Conservation (phyloP, 2,888 invertebrate species). For the Alloplasta piceator region DNA sequence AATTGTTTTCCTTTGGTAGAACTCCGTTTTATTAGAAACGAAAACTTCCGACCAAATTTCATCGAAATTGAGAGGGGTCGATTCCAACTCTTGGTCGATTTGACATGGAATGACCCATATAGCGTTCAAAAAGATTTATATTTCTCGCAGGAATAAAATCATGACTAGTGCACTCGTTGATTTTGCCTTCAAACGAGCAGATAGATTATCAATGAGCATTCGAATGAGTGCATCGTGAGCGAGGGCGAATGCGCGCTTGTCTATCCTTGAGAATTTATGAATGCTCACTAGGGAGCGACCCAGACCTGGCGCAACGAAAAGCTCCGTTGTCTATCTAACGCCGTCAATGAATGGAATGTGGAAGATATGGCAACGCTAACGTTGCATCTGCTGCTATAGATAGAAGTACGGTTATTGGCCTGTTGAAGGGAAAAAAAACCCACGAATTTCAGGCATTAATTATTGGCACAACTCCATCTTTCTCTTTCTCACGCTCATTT, state of each 20-base stretch:
- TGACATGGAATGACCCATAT: too few species aligned
- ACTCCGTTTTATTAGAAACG: too few species aligned
- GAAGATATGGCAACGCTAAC: slow-evolving; percentile 25
- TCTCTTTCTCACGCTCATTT: background rate
- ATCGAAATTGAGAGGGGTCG: too few species aligned
- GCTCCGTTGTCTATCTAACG: slow-evolving; percentile 18
- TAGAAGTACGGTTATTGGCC: background rate
- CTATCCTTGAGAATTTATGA: slow-evolving; percentile 59
- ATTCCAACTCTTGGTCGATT: too few species aligned
- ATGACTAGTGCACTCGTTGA: too few species aligned
- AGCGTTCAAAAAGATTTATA: too few species aligned
- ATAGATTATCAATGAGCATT: slow-evolving; percentile 25
- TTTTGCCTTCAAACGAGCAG: background rate
- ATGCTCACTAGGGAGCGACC: slow-evolving; percentile 44
- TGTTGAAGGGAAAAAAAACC: background rate
- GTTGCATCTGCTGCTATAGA: background rate
- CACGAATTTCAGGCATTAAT: background rate
- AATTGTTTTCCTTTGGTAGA: too few species aligned
- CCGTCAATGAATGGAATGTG: slow-evolving; percentile 38
- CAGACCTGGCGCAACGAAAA: slow-evolving; percentile 59
- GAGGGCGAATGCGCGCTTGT: slow-evolving; percentile 34
- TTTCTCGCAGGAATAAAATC: too few species aligned
- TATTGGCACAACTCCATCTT: slow-evolving; percentile 12
- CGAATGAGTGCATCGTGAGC: slow-evolving; percentile 23
- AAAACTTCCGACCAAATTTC: too few species aligned